These are phyloP conservation scores for Muschampia plurimacula DNA, from an alignment of 2,888 invertebrate genomes.

Conservation along the genomic window DNA sequence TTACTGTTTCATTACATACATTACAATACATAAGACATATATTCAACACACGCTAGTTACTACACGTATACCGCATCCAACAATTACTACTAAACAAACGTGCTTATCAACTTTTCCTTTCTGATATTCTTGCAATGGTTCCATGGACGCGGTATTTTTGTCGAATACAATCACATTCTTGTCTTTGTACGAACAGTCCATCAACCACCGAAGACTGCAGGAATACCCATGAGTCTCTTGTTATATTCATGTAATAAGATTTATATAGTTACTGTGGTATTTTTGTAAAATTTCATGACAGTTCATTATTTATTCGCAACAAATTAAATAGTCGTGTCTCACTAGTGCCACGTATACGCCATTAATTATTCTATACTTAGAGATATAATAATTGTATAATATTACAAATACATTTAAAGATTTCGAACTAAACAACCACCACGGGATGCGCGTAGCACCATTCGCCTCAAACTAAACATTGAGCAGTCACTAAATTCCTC, in stretches of 20 bases:
- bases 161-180: slow-evolving; percentile 22
- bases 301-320: slow-evolving; percentile 13
- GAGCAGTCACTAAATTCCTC: slow-evolving; percentile 42
- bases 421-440: slow-evolving; percentile 44
- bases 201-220: neutral
- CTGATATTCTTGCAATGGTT: neutral
- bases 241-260: neutral
- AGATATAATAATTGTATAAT: slow-evolving; percentile 34
- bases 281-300: neutral
- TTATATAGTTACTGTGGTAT: neutral
- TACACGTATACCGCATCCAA: slow-evolving; percentile 19
- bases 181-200: slow-evolving; percentile 16
- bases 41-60: slow-evolving; percentile 8
- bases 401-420: slow-evolving; percentile 32
- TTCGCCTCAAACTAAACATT: slow-evolving; percentile 40
- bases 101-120: neutral
- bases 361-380: slow-evolving; percentile 23
- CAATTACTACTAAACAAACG: neutral
- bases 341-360: slow-evolving; percentile 14
- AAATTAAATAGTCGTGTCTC: slow-evolving; percentile 13
- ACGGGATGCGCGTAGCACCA: slow-evolving; percentile 46
- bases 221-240: neutral
- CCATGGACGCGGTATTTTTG: slow-evolving; percentile 9
- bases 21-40: slow-evolving; percentile 19
- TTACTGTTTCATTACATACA: slow-evolving; percentile 38